A percentile compares a stretch with the other conserved stretches of the same genome.
Evolutionary conservation across 2,888 invertebrate genomes (phyloP).

Genomic region (Leuctra nigra): DNA sequence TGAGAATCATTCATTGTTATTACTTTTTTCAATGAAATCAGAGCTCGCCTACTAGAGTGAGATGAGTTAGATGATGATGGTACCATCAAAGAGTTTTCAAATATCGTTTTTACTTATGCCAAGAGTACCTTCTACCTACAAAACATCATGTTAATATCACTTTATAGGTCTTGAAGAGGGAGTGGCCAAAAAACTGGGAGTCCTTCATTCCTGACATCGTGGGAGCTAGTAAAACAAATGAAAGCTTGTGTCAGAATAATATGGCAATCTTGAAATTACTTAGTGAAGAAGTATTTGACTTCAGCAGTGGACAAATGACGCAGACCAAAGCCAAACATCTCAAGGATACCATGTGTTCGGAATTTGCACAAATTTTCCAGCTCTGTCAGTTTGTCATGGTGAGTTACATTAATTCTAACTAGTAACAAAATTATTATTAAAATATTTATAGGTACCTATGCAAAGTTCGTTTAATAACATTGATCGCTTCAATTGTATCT

Average conservation of each 20-base stretch:
- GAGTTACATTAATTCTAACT: slow-evolving; percentile 32
- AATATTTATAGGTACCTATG: no score
- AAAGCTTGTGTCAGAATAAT: slow-evolving; percentile 98
- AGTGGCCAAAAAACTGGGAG: slow-evolving; percentile 99
- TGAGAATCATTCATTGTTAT: no score
- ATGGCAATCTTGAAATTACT: slow-evolving; percentile 96
- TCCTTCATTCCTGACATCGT: slow-evolving; percentile 98
- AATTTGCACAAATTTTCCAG: slow-evolving; percentile 97
- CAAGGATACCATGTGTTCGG: slow-evolving; percentile 98
- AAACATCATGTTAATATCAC: no score
- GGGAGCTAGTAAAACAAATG: slow-evolving; percentile 97
- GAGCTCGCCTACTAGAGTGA: no score
- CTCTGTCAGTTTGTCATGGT: slow-evolving; percentile 94
- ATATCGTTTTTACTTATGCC: no score
- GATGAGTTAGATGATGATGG: no score
- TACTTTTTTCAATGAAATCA: no score
- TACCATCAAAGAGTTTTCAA: no score
- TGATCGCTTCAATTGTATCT: no score
- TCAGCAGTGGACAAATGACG: slow-evolving; percentile 95
- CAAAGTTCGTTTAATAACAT: no score
- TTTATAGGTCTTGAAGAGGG: slow-evolving; percentile 84
- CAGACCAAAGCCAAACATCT: slow-evolving; percentile 98
- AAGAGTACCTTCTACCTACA: no score
- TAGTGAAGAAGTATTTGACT: slow-evolving; percentile 99
- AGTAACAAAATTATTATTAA: no score